Evolutionary conservation across 2,113 vertebrate species (phyloP).

Genomic region (Toxostoma redivivum): DNA sequence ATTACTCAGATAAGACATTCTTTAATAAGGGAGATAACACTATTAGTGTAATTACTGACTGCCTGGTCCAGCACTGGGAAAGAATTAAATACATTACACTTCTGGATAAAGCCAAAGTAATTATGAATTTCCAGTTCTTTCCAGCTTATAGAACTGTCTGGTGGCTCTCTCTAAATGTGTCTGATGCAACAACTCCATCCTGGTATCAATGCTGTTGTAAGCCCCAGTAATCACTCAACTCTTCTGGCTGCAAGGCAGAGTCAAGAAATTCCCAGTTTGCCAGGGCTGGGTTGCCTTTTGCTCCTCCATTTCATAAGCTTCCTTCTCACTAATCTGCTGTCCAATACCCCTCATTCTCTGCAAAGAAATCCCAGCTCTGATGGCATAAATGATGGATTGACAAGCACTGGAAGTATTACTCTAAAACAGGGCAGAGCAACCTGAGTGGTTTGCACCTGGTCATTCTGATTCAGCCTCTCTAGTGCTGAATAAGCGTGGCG

Average conservation of each 20-base stretch:
- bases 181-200: neutral
- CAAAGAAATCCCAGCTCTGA: neutral
- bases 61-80: neutral
- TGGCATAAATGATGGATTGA: neutral
- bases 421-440: rapidly evolving
- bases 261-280: neutral
- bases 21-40: neutral
- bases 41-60: neutral
- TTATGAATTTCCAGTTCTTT: neutral
- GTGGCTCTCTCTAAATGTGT: neutral
- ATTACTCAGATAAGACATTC: neutral
- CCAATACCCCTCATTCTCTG: too few species aligned
- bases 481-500: neutral
- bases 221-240: neutral
- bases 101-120: neutral
- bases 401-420: neutral
- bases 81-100: neutral
- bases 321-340: neutral
- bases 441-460: neutral
- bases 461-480: neutral
- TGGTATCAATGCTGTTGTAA: neutral
- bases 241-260: neutral
- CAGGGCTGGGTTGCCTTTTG: neutral
- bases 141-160: neutral
- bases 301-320: neutral